Base-by-base conservation (phyloP, 2,888 invertebrate species). In the Orthonevra nobilis region DNA sequence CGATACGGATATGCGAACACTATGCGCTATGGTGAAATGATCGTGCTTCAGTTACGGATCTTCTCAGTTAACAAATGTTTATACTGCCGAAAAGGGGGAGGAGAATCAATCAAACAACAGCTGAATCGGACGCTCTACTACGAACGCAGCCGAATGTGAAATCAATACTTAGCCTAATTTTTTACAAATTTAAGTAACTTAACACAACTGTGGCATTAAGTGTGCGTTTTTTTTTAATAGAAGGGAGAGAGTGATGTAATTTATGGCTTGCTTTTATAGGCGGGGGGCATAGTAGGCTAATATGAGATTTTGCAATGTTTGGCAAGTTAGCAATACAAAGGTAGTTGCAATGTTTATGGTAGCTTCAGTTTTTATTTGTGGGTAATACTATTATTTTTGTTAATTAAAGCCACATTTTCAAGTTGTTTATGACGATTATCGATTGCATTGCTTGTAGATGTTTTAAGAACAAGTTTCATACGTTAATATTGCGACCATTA, bases 101-200 rank as follows among this genome's bases (percentile, higher is more conserved):
- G 9, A 17, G 14, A 30, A 6, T 26, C n/a, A 17, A 9, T 3
- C 12, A 17, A 9, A 2, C 2, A 23, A n/a, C 14, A n/a, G n/a
- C n/a, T 12, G 10, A 30, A 3, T 5, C 23, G 23, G 3, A 5
- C n/a, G 10, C 23, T 44, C 23, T 6, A 20, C 23, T 20, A 26
- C 20, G 40, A 56, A 64, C 30, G 32, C 72, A 72, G 40, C 48
- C 63, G 14, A 48, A 72, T 72, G 56, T 72, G 63, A 72, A 72
- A 72, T 72, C 63, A 72, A 72, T 64, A 64, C 64, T 56, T 56
- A 72, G 48, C 19, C 72, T 50, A 50, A 72, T 56, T 64, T 64
- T 32, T 56, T 64, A 64, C 63, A 56, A 72, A 56, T 56, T 64
- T 56, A 42, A 48, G 63, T 48, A 48, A 48, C 32, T 56, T 56